Base-by-base conservation (phyloP, 2,113 vertebrate genomes). In the Cryptotis parvus region DNA sequence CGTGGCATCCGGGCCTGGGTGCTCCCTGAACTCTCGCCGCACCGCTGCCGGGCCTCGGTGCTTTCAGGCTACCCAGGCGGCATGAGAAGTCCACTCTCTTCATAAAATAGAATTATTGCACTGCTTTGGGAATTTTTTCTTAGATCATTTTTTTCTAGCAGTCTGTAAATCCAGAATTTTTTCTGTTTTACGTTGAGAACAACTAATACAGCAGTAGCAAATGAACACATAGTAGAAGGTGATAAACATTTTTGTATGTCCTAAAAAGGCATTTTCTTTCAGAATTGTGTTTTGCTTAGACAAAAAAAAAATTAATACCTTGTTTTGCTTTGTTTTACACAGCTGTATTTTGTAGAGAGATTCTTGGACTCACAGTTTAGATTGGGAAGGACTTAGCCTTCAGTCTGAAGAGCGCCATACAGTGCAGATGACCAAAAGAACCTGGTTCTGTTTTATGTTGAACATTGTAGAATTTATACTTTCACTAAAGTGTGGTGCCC, bases 291-390 rank as follows among this genome's bases (percentile, higher is more conserved):
- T 80, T 29, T 80, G n/a, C 35, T 79, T 91, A 92, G 79, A 39
- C 35, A 41, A 82, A 83, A 89, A 79, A 83, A 52, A 74, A 80
- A 63, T 24, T 49, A 70, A 12, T 65, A 29, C 55, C 18, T 91
- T 86, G 58, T 79, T 93, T 96, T 92, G 49, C 84, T 77, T 91
- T 94, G 41, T 82, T 92, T 93, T 85, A 14, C 33, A 74, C 37
- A 86, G 35, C 68, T 92, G 7, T 94, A 87, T 95, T 91, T 93
- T 92, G 70, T 72, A 70, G 22, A 11, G 27, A 9, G 37, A 65
- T 43, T 87, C 14, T 66, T 61, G 79, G 43, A 90, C 81, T 72
- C 69, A 76, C 31, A 75, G 24, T 85, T 89, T 89, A 80, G 55
- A 52, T 80, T 75, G 83, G 68, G 82, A 63, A 89, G 49, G 70